Percentiles rank a stretch among this genome's conserved stretches.
Evolutionary conservation across 64 coral and sea anemone genomes (phyloP).

Genomic region (Montipora sp.): DNA sequence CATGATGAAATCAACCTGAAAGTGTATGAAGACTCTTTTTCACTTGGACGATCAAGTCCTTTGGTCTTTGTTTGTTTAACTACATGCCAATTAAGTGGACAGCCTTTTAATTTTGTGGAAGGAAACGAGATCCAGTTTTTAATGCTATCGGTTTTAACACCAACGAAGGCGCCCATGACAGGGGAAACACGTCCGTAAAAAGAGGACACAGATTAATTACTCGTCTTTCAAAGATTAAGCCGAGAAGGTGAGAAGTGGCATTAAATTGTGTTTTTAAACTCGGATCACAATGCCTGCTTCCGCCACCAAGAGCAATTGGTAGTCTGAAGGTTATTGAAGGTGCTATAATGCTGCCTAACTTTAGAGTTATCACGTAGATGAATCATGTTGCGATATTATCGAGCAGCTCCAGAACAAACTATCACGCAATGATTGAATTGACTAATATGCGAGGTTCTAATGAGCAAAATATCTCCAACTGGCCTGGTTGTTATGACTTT

Average conservation of each 20-base stretch:
- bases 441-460: neutral
- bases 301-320: conserved; percentile 35
- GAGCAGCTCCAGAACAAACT: neutral
- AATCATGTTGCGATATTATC: conserved; percentile 34
- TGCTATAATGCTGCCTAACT: conserved; percentile 4
- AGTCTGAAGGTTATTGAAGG: conserved; percentile 6
- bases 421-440: neutral
- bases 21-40: neutral
- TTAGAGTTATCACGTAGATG: neutral
- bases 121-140: neutral
- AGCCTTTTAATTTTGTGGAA: neutral
- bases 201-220: conserved; percentile 18
- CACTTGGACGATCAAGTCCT: neutral
- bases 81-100: neutral
- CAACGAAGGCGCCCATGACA: neutral
- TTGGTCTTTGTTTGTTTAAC: conserved; percentile 33
- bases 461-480: neutral
- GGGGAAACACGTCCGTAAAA: conserved; percentile 4
- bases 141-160: conserved; percentile 31
- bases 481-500: conserved; percentile 27
- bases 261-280: conserved; percentile 43
- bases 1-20: neutral
- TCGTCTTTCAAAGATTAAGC: conserved; percentile 31
- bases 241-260: conserved; percentile 39
- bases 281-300: conserved; percentile 22